phyloP scores from a whole-genome alignment of 2,797 vertebrate species.

The Liasis olivaceus region DNA sequence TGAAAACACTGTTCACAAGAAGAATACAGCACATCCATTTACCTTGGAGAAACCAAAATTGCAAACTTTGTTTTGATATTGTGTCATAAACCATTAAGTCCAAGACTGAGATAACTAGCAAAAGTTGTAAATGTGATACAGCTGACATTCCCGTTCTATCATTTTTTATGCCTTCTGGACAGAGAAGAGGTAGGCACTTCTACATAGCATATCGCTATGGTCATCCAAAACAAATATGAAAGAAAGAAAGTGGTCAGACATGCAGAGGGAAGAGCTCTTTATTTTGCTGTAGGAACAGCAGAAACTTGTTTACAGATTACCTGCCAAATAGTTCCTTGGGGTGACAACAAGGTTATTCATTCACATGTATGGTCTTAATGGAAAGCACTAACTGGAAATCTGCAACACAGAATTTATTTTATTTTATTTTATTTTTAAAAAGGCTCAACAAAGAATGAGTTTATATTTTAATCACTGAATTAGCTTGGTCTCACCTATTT shows the following conservation, averaged over 20 bases:
- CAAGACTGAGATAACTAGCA: slow-evolving; percentile 48
- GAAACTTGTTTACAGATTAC: slow-evolving; percentile 18
- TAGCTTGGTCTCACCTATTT: neutral
- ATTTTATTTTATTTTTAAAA: neutral
- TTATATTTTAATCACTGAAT: neutral
- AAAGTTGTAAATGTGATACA: slow-evolving; percentile 63
- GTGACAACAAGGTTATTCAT: slow-evolving; percentile 31
- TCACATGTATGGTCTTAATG: neutral
- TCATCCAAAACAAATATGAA: slow-evolving; percentile 56
- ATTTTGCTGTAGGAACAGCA: slow-evolving; percentile 55
- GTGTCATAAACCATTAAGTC: slow-evolving; percentile 58
- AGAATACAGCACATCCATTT: slow-evolving; percentile 58
- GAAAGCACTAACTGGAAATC: neutral
- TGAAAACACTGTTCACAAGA: slow-evolving; percentile 49
- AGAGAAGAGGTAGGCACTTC: slow-evolving; percentile 39
- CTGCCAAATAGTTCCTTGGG: neutral
- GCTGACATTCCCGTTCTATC: slow-evolving; percentile 39
- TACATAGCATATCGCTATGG: slow-evolving; percentile 40
- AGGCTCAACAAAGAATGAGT: neutral
- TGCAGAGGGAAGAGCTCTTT: slow-evolving; percentile 35
- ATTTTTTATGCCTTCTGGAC: slow-evolving; percentile 63
- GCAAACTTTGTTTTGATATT: slow-evolving; percentile 60
- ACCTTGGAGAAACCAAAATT: slow-evolving; percentile 57
- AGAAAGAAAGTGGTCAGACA: slow-evolving; percentile 15
- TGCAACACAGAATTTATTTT: neutral